Evolutionary conservation across 1,140 invertebrate genomes (phyloP).

Genomic region (Brachionus angularis): DNA sequence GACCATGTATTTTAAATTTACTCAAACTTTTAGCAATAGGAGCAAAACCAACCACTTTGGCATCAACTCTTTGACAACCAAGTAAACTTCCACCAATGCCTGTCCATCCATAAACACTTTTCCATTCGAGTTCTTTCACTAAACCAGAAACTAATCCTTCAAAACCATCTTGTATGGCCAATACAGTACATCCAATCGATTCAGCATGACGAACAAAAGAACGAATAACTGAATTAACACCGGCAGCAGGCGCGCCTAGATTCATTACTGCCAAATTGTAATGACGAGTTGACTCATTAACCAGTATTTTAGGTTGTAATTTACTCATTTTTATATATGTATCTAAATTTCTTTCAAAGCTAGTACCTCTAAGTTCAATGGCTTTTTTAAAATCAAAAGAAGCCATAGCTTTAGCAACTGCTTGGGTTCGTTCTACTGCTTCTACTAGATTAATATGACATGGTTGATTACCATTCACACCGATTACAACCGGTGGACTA

Average conservation of each 20-base stretch:
- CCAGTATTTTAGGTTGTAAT: slow-evolving; percentile 67
- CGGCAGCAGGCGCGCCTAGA: slow-evolving; percentile 94
- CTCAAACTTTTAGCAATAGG: slow-evolving; percentile 74
- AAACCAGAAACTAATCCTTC: slow-evolving; percentile 80
- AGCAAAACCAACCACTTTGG: slow-evolving; percentile 59
- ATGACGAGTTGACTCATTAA: slow-evolving; percentile 4
- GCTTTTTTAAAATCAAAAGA: slow-evolving; percentile 88
- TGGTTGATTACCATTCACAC: slow-evolving; percentile 93
- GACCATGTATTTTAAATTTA: slow-evolving; percentile 82
- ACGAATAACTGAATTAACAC: slow-evolving; percentile 94
- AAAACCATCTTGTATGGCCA: slow-evolving; percentile 88
- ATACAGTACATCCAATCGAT: slow-evolving; percentile 79
- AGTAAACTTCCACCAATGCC: slow-evolving; percentile 26
- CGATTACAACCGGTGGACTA: slow-evolving; percentile 86
- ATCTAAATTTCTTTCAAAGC: slow-evolving; percentile 87
- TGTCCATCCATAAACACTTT: slow-evolving; percentile 24
- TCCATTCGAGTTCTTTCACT: slow-evolving; percentile 39
- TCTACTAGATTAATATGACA: slow-evolving; percentile 93
- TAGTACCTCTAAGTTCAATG: slow-evolving; percentile 85
- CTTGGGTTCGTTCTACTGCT: slow-evolving; percentile 88
- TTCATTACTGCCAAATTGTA: slow-evolving; percentile 94
- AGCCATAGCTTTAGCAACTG: slow-evolving; percentile 76
- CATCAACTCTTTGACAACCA: slow-evolving; percentile 40
- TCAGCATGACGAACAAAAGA: slow-evolving; percentile 93
- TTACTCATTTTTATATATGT: slow-evolving; percentile 95